These are phyloP conservation scores for Drosophila maculinotata DNA, from an alignment of 2,888 invertebrate species.

Conservation along the genomic window DNA sequence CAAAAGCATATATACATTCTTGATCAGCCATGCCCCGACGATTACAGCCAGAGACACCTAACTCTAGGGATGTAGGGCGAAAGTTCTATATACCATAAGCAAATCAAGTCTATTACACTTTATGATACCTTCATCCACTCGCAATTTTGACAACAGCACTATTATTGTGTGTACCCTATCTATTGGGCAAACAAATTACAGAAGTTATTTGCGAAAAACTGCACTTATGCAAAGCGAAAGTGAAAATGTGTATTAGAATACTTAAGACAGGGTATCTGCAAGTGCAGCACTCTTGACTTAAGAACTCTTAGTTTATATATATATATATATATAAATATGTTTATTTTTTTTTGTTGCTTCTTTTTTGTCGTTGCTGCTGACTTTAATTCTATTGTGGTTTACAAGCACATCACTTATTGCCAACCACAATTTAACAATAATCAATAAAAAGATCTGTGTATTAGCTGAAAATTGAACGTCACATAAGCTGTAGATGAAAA, in stretches of 20 bases:
- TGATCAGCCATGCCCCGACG: neutral
- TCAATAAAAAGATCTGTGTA: neutral
- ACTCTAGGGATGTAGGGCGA: neutral
- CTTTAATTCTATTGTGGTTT: slow-evolving; percentile 4
- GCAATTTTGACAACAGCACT: no score
- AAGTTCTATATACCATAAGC: neutral
- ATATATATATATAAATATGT: no score
- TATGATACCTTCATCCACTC: neutral
- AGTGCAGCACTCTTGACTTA: neutral
- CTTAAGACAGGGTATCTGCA: neutral
- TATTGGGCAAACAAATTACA: neutral
- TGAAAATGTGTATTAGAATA: no score
- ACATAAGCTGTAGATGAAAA: slow-evolving; percentile 10
- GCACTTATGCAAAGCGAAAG: neutral
- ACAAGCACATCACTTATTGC: slow-evolving; percentile 10
- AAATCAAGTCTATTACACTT: neutral
- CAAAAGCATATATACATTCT: no score
- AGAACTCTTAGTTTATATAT: no score
- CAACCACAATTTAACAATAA: slow-evolving; percentile 12
- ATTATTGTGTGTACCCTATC: no score
- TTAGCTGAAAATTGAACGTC: neutral
- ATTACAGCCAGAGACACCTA: neutral
- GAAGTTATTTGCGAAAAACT: neutral
- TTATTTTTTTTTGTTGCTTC: neutral
- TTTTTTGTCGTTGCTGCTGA: slow-evolving; percentile 1